phyloP scores from a whole-genome alignment of 2,888 invertebrate genomes.

The Euproctis similis region DNA sequence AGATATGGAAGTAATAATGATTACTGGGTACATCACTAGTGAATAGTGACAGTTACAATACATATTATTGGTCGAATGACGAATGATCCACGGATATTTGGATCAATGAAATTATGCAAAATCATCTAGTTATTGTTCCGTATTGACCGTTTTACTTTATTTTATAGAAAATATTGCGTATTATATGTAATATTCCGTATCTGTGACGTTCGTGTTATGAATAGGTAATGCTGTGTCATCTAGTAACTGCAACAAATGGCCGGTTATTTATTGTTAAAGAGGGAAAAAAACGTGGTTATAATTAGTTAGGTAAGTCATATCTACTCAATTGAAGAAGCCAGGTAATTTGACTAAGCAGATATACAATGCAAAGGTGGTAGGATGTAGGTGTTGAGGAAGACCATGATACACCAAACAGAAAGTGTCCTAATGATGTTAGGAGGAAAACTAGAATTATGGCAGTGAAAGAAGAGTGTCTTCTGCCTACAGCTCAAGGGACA shows the following conservation, averaged over 20 bases:
- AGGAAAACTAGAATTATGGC: no score
- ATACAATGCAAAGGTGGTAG: no score
- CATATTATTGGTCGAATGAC: constrained; percentile 66
- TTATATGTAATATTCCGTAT: constrained; percentile 21
- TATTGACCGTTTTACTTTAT: constrained; percentile 59
- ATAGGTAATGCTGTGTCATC: constrained; percentile 17
- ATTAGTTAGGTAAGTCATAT: no score
- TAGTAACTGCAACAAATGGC: not conserved
- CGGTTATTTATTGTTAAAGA: no score
- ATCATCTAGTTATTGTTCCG: constrained; percentile 47
- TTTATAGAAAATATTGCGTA: constrained; percentile 31
- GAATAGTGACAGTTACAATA: constrained; percentile 50
- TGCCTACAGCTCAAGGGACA: no score
- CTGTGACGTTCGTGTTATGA: constrained; percentile 16
- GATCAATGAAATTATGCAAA: constrained; percentile 74
- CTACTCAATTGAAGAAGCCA: no score
- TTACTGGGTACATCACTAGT: constrained; percentile 28
- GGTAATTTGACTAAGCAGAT: no score
- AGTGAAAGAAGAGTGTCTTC: no score
- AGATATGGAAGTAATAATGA: constrained; percentile 16
- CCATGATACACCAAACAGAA: no score
- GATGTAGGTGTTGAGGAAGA: no score
- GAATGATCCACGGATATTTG: constrained; percentile 69
- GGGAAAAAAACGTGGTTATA: no score
- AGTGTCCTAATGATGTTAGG: no score